Evolutionary conservation across 2,888 invertebrate species (phyloP), one percentile per base, ranked within the genome.

Genomic region (Lagria hirta): DNA sequence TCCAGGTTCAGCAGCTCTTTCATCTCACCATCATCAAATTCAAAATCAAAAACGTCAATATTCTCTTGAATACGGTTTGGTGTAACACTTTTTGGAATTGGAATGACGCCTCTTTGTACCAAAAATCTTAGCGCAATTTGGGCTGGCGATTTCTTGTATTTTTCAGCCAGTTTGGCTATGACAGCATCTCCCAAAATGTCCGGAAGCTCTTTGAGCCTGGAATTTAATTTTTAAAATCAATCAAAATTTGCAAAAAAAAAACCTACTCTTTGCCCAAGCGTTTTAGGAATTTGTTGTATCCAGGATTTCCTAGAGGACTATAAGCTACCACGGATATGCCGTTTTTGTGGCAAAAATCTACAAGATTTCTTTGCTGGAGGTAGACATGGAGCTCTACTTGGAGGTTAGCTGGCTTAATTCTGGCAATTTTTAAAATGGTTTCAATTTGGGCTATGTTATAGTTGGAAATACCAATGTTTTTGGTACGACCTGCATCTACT

Each of bases 31-130:
- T 71, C 60, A 27, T 70, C 75, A 17, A 88, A 65, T 52, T 78
- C 70, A 65, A 87, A 88, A 66, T 83, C 81, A 66, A 85, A 86
- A 28, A 88, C 65, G 40, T 82, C 71, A 28, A 87, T 76, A 62
- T 91, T 91, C 71, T 86, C 79, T 61, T 76, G 75, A 14, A 91
- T 80, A 48, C 89, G 77, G 1, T 70, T 61, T 0, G 81, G 71
- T 66, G 83, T 83, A 3, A 83, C 83, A 66, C 88, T 89, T 67
- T 91, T 91, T 4, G 90, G 90, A 58, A 92, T 88, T 22, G 82
- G 81, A 4, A 77, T 77, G 13, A 89, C 68, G 6, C 81, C 83
- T 20, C 78, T 77, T 65, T 90, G 86, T 7, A 87, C 57, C 10
- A 80, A 72, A 69, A 82, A 82, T 26, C 84, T 77, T 1, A 91